These are phyloP conservation scores for Aphidius gifuensis DNA, from an alignment of 1,140 invertebrate genomes.

Conservation along the genomic window DNA sequence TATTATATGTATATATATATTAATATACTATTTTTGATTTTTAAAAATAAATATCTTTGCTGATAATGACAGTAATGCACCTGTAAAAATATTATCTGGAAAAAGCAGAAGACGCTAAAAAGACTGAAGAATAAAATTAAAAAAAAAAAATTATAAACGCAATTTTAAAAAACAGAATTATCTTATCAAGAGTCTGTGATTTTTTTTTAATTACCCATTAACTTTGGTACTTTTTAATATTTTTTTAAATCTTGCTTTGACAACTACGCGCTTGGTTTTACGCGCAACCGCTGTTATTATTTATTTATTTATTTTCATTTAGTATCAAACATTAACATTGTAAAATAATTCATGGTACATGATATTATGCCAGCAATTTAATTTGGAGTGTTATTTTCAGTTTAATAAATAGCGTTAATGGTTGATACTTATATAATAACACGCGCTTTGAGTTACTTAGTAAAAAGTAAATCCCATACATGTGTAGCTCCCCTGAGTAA, in stretches of 20 bases:
- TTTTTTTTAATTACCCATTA: not conserved
- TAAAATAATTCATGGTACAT: too few relatives aligned
- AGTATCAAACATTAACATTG: too few relatives aligned
- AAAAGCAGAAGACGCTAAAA: constrained; percentile 46
- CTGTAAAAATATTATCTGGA: constrained; percentile 50
- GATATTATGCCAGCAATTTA: not conserved
- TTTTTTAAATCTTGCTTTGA: not conserved
- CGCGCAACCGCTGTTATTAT: constrained; percentile 6
- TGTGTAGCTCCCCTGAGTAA: constrained; percentile 84
- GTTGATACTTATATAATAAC: constrained; percentile 15
- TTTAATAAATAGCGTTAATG: not conserved
- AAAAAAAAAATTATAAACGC: constrained; percentile 31
- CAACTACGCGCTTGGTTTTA: not conserved
- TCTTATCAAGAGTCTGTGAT: constrained; percentile 6
- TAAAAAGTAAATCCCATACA: constrained; percentile 67
- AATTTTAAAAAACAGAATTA: constrained; percentile 4
- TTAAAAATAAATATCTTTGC: constrained; percentile 1
- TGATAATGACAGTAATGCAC: constrained; percentile 25
- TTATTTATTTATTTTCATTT: constrained; percentile 2
- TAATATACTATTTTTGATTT: constrained; percentile 14
- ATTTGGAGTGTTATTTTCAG: not conserved
- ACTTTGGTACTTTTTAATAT: too few relatives aligned
- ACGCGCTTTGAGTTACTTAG: constrained; percentile 48
- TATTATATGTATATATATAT: too few relatives aligned
- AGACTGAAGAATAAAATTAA: constrained; percentile 6